Base-by-base conservation (phyloP, 1,140 invertebrate species). In the Drosophila funebris region DNA sequence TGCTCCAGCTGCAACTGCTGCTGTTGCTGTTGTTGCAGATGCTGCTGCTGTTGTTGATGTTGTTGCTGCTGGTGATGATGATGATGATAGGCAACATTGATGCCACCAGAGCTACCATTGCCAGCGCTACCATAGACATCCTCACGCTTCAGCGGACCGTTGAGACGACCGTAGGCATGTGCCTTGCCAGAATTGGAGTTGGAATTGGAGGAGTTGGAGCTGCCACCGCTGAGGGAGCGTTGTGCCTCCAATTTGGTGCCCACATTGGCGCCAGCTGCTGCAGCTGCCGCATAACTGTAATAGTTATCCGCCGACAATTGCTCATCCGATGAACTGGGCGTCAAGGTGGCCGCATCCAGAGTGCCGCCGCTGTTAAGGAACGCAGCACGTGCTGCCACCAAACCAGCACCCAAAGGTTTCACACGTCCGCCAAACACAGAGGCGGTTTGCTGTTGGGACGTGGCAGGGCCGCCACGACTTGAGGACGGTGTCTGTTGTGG, bases 201-300 rank as follows among this genome's bases (percentile, higher is more conserved):
- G 2, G 78, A 80, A 1, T 79, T 78, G 18, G 88, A 90, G 18
- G 88, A 90, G 33, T 88, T 90, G 91, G 85, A 93, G 91, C 84
- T 93, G 93, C 80, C 93, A 54, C 87, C 93, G 92, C 90, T 93
- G 76, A 90, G 93, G 85, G 90, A 90, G 7, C 90, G 80, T 16
- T 91, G 90, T 4, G 90, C 88, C 56, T 90, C 90, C 57, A 88
- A 22, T 1, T 91, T 90, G 37, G 14, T 57, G 43, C 53, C 36
- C 0, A 33, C 44, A 5, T 16, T 68, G 1, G 76, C 76, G 2
- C 72, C 78, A 4, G 71, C 79, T 3, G 70, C 78, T 4, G 80
- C 63, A 6, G 79, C 64, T 6, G 64, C 62, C 39, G 60, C 83
- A 48, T 87, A 87, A 8, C 75, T 83, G 6, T 82, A 90, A 11